Evolutionary conservation across 2,888 invertebrate species (phyloP).

Genomic region (Mimachlamys varia): DNA sequence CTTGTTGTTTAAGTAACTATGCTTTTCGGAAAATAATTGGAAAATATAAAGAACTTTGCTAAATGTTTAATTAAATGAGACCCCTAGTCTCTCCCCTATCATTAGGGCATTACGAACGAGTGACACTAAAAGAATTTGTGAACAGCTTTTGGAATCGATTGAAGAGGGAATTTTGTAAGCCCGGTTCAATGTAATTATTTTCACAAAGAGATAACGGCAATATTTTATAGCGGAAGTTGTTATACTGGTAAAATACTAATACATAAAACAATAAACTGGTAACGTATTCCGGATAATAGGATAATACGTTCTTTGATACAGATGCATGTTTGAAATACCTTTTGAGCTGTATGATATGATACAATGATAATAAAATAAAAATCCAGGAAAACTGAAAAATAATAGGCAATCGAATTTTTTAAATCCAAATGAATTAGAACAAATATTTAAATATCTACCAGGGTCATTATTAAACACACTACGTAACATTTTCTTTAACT

Average conservation of each 20-base stretch:
- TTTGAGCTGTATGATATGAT: too few species aligned
- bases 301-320: too few species aligned
- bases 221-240: not conserved
- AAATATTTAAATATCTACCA: too few species aligned
- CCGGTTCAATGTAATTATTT: slow-evolving; percentile 21
- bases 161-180: not conserved
- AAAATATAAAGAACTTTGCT: slow-evolving; percentile 36
- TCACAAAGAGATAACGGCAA: not conserved
- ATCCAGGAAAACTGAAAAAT: too few species aligned
- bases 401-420: too few species aligned
- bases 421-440: too few species aligned
- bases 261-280: not conserved
- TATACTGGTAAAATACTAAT: not conserved
- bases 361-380: too few species aligned
- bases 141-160: slow-evolving; percentile 26
- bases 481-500: too few species aligned
- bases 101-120: not conserved
- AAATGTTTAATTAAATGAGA: slow-evolving; percentile 34
- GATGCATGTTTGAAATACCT: too few species aligned
- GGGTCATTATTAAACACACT: too few species aligned
- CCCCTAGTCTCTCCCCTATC: slow-evolving; percentile 3
- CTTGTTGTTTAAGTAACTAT: not conserved
- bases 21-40: slow-evolving; percentile 15
- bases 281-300: not conserved
- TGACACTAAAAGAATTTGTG: not conserved